Conservation (phyloP, 92 coral and sea anemone genomes). For the Parazoanthus atlanticus region DNA sequence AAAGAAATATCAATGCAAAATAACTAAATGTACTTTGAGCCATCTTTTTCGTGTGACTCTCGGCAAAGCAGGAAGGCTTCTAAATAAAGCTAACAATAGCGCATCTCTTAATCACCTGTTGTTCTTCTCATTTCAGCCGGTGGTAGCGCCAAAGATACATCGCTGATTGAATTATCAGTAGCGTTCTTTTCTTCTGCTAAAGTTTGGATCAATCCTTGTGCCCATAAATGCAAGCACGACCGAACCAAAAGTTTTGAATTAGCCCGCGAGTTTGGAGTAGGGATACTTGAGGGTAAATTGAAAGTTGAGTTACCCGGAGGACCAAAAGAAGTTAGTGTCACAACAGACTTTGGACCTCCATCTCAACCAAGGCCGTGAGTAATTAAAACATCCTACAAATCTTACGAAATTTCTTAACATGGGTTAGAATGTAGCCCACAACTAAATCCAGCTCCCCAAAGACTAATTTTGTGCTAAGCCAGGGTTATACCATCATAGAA, state of each 20-base stretch:
- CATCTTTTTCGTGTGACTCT: too few relatives aligned
- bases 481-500: too few relatives aligned
- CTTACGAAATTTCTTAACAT: too few relatives aligned
- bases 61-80: too few relatives aligned
- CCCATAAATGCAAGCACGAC: conserved; percentile 13
- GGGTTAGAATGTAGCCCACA: too few relatives aligned
- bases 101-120: too few relatives aligned
- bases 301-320: conserved; percentile 9
- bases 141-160: conserved; percentile 28
- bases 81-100: too few relatives aligned
- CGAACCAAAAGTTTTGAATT: conserved; percentile 1
- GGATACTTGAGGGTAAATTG: conserved; percentile 27
- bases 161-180: conserved; percentile 46
- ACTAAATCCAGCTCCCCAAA: too few relatives aligned
- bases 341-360: not conserved
- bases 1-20: too few relatives aligned
- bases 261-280: conserved; percentile 42
- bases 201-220: conserved; percentile 34
- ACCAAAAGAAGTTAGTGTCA: not conserved
- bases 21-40: too few relatives aligned
- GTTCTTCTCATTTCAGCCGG: not conserved
- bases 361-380: conserved; percentile 4
- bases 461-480: too few relatives aligned
- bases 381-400: not conserved
- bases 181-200: conserved; percentile 42